phyloP scores from a whole-genome alignment of 2,888 invertebrate species.

The Metacarcinus magister region DNA sequence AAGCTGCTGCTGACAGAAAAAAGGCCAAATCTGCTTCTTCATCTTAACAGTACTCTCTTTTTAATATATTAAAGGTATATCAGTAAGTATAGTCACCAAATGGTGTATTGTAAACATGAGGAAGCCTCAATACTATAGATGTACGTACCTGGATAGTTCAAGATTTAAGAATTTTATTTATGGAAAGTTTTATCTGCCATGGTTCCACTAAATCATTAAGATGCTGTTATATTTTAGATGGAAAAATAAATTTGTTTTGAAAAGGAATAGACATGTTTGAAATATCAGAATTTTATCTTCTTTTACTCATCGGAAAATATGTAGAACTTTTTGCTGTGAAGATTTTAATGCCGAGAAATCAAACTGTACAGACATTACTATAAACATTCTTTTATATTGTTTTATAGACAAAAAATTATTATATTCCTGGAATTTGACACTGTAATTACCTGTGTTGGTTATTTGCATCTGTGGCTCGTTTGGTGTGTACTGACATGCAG shows the following conservation, averaged over 20 bases:
- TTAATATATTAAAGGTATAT: slow-evolving; percentile 8
- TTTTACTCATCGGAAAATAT: neutral
- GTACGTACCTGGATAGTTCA: slow-evolving; percentile 37
- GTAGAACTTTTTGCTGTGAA: neutral
- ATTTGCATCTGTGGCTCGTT: neutral
- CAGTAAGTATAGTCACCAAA: neutral
- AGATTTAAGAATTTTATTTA: slow-evolving; percentile 20
- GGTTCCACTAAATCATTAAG: neutral
- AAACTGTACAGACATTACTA: slow-evolving; percentile 22
- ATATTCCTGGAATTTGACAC: neutral
- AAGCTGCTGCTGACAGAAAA: slow-evolving; percentile 70
- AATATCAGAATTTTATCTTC: neutral
- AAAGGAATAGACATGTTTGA: neutral
- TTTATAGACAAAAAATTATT: neutral
- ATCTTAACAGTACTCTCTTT: slow-evolving; percentile 52
- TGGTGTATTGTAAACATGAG: slow-evolving; percentile 28
- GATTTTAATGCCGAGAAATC: neutral
- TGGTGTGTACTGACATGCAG: neutral
- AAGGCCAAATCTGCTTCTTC: slow-evolving; percentile 72
- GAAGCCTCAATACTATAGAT: slow-evolving; percentile 22
- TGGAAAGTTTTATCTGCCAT: slow-evolving; percentile 8
- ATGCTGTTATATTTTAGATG: neutral
- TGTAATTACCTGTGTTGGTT: neutral
- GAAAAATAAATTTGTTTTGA: neutral
- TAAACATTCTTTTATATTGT: neutral